Conservation (phyloP, 2,113 vertebrate genomes). For the Neotoma lepida region DNA sequence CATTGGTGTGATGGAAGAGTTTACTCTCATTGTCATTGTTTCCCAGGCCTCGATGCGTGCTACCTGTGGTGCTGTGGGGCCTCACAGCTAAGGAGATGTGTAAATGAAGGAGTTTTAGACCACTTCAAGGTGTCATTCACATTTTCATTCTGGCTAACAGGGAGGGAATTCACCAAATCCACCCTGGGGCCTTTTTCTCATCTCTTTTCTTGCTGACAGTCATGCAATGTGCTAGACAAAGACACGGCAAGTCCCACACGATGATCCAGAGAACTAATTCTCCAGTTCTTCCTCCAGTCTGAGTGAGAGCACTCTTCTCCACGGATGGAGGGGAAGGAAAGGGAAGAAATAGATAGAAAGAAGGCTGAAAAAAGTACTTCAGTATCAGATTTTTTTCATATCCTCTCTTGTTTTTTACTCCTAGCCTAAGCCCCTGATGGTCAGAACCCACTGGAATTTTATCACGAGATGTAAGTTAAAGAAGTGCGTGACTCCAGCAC, state of each 20-base stretch:
- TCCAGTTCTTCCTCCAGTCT: background rate
- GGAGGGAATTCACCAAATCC: slow-evolving; percentile 50
- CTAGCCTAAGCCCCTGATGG: background rate
- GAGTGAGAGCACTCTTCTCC: slow-evolving; percentile 34
- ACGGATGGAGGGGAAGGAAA: background rate
- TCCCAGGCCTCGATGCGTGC: background rate
- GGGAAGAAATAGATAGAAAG: slow-evolving; percentile 19
- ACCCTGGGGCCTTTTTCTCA: slow-evolving; percentile 36
- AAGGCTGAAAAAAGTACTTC: background rate
- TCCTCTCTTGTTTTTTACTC: background rate
- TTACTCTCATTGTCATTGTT: background rate
- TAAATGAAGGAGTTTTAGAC: slow-evolving; percentile 66
- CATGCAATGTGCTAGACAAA: slow-evolving; percentile 28
- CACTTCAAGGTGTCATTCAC: slow-evolving; percentile 70
- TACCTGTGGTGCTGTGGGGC: background rate
- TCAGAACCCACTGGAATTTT: background rate
- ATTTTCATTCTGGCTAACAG: slow-evolving; percentile 63
- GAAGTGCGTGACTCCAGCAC: slow-evolving; percentile 14
- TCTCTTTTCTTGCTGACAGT: slow-evolving; percentile 43
- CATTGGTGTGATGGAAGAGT: background rate
- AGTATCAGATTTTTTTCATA: background rate
- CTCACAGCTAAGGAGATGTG: slow-evolving; percentile 50
- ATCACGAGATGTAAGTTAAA: background rate
- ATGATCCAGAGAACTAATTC: slow-evolving; percentile 43
- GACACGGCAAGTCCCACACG: background rate